phyloP scores from a whole-genome alignment of 2,797 vertebrate genomes.

The Onychomys torridus region DNA sequence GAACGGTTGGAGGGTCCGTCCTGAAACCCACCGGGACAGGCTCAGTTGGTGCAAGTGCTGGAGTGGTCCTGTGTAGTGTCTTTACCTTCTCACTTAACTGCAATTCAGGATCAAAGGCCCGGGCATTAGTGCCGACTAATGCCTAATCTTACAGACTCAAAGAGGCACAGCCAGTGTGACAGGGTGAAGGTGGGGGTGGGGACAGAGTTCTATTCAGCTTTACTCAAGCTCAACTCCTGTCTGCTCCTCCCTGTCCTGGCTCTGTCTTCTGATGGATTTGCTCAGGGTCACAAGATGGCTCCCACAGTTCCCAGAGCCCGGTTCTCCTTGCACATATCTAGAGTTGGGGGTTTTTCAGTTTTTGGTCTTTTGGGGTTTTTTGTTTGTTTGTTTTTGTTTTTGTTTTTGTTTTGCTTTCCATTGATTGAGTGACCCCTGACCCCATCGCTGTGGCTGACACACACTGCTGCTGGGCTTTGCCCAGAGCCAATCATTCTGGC shows the following conservation, averaged over 20 bases:
- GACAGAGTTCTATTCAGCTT: not conserved
- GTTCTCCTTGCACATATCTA: not conserved
- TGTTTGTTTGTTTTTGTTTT: too few species aligned
- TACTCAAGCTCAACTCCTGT: not conserved
- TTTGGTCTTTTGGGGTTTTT: too few species aligned
- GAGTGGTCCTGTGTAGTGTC: accelerated
- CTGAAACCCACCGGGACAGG: not conserved
- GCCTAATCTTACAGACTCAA: not conserved
- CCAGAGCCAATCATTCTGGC: not conserved
- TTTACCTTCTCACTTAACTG: too few species aligned
- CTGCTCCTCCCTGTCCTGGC: too few species aligned
- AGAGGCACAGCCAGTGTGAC: not conserved
- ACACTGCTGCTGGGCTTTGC: not conserved
- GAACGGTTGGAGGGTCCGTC: not conserved
- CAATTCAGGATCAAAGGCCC: not conserved
- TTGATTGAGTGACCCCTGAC: not conserved
- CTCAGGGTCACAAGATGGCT: not conserved
- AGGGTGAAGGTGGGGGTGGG: accelerated
- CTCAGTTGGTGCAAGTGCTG: not conserved
- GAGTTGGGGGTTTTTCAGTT: not conserved
- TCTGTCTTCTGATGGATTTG: not conserved
- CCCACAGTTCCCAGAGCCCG: not conserved
- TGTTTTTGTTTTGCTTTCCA: not conserved
- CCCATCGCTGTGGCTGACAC: too few species aligned
- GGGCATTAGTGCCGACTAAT: accelerated